Percentiles rank a stretch among this genome's conserved stretches.
Evolutionary conservation across 2,113 vertebrate species (phyloP).

Genomic region (Proteles cristata): DNA sequence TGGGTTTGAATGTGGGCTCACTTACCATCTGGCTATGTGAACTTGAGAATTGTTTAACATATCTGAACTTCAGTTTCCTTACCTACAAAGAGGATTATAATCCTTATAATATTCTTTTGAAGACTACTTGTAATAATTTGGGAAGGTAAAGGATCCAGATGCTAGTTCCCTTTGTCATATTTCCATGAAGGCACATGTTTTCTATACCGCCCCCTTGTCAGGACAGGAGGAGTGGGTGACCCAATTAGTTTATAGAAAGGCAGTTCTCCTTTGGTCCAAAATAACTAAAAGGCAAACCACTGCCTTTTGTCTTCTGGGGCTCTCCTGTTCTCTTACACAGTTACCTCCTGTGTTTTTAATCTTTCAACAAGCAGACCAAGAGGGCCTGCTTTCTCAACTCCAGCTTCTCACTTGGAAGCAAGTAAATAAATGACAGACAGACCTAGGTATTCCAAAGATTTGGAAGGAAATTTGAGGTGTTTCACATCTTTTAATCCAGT

Average conservation of each 20-base stretch:
- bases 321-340: not conserved
- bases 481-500: not conserved
- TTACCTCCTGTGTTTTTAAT: not conserved
- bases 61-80: not conserved
- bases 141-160: not conserved
- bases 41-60: not conserved
- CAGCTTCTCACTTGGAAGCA: not conserved
- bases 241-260: not conserved
- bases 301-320: not conserved
- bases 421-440: not conserved
- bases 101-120: not conserved
- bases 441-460: not conserved
- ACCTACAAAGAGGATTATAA: not conserved
- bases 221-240: not conserved
- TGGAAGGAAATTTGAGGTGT: not conserved
- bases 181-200: not conserved
- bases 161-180: not conserved
- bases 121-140: not conserved
- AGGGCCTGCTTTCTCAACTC: not conserved
- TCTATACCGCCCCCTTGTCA: not conserved
- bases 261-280: not conserved
- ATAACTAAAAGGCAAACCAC: not conserved
- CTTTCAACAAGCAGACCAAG: not conserved
- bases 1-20: not conserved
- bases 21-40: not conserved